Evolutionary conservation across 23 tunicate genomes (phyloP).

Genomic region (Halocynthia roretzi): DNA sequence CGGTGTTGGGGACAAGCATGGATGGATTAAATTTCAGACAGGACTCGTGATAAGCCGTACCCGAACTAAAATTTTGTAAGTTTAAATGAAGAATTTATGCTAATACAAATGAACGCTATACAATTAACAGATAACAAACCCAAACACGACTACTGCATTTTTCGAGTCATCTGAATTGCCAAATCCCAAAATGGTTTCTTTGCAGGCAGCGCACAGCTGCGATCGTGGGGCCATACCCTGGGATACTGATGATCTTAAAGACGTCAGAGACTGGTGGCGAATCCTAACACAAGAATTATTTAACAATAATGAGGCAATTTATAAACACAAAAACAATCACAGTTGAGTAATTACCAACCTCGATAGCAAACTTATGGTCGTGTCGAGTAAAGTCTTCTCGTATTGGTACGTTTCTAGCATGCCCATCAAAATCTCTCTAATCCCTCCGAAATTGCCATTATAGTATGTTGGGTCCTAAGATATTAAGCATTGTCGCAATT

Average conservation of each 20-base stretch:
- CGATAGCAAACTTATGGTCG: constrained; percentile 60
- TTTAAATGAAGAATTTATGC: not conserved
- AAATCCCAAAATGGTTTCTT: constrained; percentile 29
- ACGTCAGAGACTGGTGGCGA: constrained; percentile 54
- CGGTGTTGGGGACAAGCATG: not conserved
- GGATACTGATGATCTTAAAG: constrained; percentile 29
- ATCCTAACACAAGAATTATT: constrained; percentile 30
- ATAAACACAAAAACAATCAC: no score
- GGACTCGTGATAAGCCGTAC: constrained; percentile 61
- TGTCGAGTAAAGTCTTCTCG: constrained; percentile 74
- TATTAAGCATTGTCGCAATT: not conserved
- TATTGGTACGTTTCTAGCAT: constrained; percentile 92
- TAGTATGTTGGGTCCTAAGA: constrained; percentile 75
- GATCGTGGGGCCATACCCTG: constrained; percentile 74
- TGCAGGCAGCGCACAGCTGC: constrained; percentile 54
- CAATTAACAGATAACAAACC: constrained; percentile 9
- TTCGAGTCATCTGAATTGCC: constrained; percentile 13
- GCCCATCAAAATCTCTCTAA: constrained; percentile 65
- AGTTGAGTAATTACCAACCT: constrained; percentile 24
- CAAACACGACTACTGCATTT: constrained; percentile 37
- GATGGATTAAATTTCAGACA: constrained; percentile 42
- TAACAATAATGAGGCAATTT: no score
- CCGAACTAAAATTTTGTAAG: constrained; percentile 33
- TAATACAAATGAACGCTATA: not conserved
- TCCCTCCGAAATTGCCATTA: constrained; percentile 90